Conservation (phyloP, 2,888 invertebrate species). For the Andrena haemorrhoa region DNA sequence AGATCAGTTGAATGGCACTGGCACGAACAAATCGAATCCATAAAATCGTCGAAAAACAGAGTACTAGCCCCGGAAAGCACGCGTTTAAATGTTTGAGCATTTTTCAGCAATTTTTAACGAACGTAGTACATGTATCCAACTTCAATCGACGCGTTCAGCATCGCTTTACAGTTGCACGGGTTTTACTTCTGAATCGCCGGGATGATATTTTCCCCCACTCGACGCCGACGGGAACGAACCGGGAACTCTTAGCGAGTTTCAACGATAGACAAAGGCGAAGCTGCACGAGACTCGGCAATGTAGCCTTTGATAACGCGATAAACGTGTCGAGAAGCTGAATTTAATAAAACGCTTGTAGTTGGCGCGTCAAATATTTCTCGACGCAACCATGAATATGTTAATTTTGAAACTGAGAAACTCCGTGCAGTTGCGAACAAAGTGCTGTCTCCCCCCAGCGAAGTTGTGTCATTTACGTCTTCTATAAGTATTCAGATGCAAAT, state of each 20-base stretch:
- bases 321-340: constrained; percentile 36
- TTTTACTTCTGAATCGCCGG: background rate
- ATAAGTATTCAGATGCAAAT: constrained; percentile 56
- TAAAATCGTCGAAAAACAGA: constrained; percentile 27
- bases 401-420: constrained; percentile 33
- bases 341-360: constrained; percentile 44
- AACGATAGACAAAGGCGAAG: background rate
- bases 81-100: background rate
- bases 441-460: constrained; percentile 31
- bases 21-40: constrained; percentile 41
- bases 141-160: background rate
- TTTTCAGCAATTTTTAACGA: background rate
- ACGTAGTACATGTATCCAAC: background rate
- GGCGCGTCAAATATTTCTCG: constrained; percentile 51
- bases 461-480: constrained; percentile 45
- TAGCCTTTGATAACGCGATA: constrained; percentile 16
- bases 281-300: background rate
- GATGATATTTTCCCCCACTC: background rate
- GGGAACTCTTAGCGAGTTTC: background rate
- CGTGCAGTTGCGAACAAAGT: constrained; percentile 38
- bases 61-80: background rate
- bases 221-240: background rate
- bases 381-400: constrained; percentile 52
- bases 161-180: background rate
- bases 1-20: constrained; percentile 47